These are phyloP conservation scores for Petrocephalus sullivani DNA, from an alignment of 2,797 vertebrate species.

Conservation along the genomic window DNA sequence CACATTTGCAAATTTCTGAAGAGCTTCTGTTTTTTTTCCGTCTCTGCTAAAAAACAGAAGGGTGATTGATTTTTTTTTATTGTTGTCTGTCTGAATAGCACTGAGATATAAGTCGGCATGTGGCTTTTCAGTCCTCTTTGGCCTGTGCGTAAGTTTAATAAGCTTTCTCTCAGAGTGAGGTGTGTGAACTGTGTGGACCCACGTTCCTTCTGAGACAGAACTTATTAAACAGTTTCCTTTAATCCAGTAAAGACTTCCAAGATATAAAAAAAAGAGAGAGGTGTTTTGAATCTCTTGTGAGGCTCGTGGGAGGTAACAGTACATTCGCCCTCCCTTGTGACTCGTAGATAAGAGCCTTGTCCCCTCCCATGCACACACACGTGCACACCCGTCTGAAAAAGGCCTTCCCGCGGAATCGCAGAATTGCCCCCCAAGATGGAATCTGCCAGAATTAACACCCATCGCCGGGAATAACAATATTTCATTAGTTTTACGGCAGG, in stretches of 20 bases:
- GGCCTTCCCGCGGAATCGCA: neutral
- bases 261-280: neutral
- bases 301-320: neutral
- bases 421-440: neutral
- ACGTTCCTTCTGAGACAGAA: neutral
- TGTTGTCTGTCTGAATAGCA: neutral
- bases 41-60: neutral
- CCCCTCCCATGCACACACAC: neutral
- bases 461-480: neutral
- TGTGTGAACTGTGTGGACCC: neutral
- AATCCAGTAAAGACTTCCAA: slow-evolving; percentile 1
- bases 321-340: neutral
- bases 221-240: slow-evolving; percentile 19
- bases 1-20: neutral
- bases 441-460: neutral
- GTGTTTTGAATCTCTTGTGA: neutral
- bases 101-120: neutral
- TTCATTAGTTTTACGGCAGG: neutral
- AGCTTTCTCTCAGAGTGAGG: neutral
- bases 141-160: neutral
- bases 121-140: neutral
- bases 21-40: neutral
- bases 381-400: neutral
- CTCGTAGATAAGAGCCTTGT: neutral
- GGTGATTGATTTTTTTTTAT: slow-evolving; percentile 7